Evolutionary conservation across 2,113 vertebrate species (phyloP).

Genomic region (Xenopus borealis): DNA sequence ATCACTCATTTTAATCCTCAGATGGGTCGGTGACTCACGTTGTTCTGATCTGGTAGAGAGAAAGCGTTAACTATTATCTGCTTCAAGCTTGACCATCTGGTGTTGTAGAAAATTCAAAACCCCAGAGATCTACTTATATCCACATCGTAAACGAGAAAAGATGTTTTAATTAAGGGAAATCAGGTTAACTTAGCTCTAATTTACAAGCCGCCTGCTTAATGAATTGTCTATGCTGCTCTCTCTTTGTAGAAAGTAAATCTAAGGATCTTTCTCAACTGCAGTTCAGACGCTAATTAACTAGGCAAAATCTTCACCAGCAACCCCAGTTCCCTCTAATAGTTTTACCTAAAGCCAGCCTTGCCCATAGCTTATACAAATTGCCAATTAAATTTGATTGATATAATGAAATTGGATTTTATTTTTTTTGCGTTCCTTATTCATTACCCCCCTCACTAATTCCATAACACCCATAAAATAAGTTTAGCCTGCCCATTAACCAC

Average conservation of each 20-base stretch:
- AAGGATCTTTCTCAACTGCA: conserved; percentile 76
- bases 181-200: conserved; percentile 89
- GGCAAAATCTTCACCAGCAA: conserved; percentile 79
- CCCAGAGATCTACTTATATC: conserved; percentile 91
- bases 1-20: conserved; percentile 86
- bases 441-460: conserved; percentile 16
- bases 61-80: conserved; percentile 90
- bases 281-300: conserved; percentile 85
- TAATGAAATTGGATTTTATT: conserved; percentile 81
- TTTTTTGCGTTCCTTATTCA: conserved; percentile 68
- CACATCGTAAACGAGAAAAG: conserved; percentile 92
- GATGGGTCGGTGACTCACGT: conserved; percentile 78
- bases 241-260: conserved; percentile 87
- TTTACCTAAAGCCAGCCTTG: conserved; percentile 79
- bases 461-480: conserved; percentile 40
- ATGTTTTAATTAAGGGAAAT: conserved; percentile 94
- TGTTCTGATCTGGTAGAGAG: conserved; percentile 80
- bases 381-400: conserved; percentile 90
- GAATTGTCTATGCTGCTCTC: conserved; percentile 88
- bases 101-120: conserved; percentile 86
- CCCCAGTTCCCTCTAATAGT: conserved; percentile 79
- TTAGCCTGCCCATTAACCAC: conserved; percentile 1
- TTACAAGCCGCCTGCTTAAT: conserved; percentile 86
- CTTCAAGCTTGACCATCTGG: conserved; percentile 94
- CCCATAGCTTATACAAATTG: conserved; percentile 85